phyloP scores from a whole-genome alignment of 1,140 invertebrate genomes.

The Diachasma alloeum region DNA sequence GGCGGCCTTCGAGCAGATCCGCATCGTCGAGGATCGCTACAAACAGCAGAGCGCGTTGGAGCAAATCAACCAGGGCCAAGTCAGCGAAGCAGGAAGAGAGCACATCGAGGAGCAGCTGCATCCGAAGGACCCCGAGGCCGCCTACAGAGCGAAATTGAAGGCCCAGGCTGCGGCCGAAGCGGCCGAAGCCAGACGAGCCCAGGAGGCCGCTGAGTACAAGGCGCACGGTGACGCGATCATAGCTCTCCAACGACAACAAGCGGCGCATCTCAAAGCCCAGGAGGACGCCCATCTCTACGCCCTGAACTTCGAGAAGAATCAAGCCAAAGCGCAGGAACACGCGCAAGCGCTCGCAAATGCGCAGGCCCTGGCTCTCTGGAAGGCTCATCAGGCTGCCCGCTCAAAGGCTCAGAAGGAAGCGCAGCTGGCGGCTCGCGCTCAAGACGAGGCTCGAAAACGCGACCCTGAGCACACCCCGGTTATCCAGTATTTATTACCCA shows the following conservation, averaged over 20 bases:
- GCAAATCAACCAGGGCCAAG: constrained; percentile 56
- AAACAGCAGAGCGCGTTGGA: constrained; percentile 56
- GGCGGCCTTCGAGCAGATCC: constrained; percentile 55
- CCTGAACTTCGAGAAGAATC: constrained; percentile 58
- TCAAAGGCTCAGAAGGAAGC: constrained; percentile 57
- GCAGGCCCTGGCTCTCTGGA: constrained; percentile 57
- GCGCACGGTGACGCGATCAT: constrained; percentile 60
- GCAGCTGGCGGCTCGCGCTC: constrained; percentile 50
- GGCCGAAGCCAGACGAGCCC: constrained; percentile 53
- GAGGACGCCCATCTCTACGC: constrained; percentile 58
- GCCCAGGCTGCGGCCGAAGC: constrained; percentile 50
- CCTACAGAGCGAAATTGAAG: constrained; percentile 54
- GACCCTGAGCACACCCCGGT: constrained; percentile 55
- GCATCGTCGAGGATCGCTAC: constrained; percentile 50
- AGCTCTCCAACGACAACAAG: constrained; percentile 58
- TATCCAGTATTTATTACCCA: constrained; percentile 56
- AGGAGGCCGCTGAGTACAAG: constrained; percentile 58
- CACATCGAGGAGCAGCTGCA: constrained; percentile 50
- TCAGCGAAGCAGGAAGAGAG: constrained; percentile 57
- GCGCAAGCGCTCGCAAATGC: constrained; percentile 60
- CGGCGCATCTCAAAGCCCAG: constrained; percentile 55
- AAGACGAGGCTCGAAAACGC: constrained; percentile 46
- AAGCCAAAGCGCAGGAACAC: constrained; percentile 53
- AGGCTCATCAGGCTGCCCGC: constrained; percentile 49
- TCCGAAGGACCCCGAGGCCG: constrained; percentile 54